Base-by-base conservation (phyloP, 1,140 invertebrate genomes). In the Potamilus streckersoni region DNA sequence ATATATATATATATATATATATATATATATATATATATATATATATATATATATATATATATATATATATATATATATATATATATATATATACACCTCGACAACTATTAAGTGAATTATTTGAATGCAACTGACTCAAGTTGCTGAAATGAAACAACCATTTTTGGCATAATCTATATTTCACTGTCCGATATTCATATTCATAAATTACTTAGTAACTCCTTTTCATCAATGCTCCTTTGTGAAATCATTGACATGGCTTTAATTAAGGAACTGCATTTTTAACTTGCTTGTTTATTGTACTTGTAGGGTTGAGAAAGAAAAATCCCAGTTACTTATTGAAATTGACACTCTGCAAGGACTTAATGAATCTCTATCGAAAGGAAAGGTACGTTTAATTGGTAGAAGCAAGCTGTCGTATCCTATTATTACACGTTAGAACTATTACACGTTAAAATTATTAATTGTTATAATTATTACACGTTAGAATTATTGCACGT, bases 331-430 rank as follows among this genome's bases (percentile, higher is more conserved):
- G 56, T 82, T 90, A 27, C 81, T 89, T 59, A 81, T 89, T 76
- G 89, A 90, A 81, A 88, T 90, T 71, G 89, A 90, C 74, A 83
- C 81, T 57, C 58, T 89, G 23, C 83, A 87, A 74, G 81, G 82
- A 63, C 81, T 83, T n/a, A 82, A 88, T 14, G 89, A 90, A 72
- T 79, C 81, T 69, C 76, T 89, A 58, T 73, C 81, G 71, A 90
- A 90, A 81, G 83, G 83, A 58, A 88, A 88, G 83, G 86, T 88
- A 73, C 74, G 82, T 74, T 17, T 13, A 19, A 56, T 57, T 58
- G 17, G 15, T 58, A 11, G 3, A 62, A 31, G 11, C 31, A 23
- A 60, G 5, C 6, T 49, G 6, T 49, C 11, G 11, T 49, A 49
- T 49, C 6, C 6, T 8, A 49, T 11, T 49, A 49, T 49, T 49